Conservation (phyloP, 1,140 invertebrate genomes). For the Drosophila asahinai region DNA sequence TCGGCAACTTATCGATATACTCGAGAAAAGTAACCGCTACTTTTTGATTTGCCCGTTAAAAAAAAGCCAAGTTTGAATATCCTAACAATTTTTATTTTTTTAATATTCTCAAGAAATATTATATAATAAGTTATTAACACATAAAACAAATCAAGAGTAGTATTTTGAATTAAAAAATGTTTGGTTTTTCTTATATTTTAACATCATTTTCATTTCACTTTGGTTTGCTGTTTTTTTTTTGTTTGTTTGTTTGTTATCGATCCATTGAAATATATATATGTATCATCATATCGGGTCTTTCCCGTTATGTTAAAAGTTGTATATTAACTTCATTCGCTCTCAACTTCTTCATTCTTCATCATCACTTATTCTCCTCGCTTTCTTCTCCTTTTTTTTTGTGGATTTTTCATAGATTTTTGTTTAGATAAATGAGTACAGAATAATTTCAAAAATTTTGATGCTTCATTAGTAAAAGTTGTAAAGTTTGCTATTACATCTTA, state of each 20-base stretch:
- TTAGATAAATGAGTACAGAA: slow-evolving; percentile 73
- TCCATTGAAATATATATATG: slow-evolving; percentile 82
- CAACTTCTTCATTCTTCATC: slow-evolving; percentile 2
- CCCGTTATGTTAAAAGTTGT: slow-evolving; percentile 66
- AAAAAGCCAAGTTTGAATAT: slow-evolving; percentile 59
- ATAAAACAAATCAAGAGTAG: slow-evolving; percentile 83
- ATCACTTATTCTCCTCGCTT: slow-evolving; percentile 23
- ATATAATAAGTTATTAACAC: slow-evolving; percentile 83
- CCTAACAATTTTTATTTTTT: slow-evolving; percentile 75
- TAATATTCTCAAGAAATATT: slow-evolving; percentile 82
- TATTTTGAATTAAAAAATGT: slow-evolving; percentile 81
- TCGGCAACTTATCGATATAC: not conserved
- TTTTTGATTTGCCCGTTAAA: not conserved
- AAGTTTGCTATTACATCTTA: slow-evolving; percentile 64
- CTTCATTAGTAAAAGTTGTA: slow-evolving; percentile 79
- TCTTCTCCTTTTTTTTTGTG: slow-evolving; percentile 20
- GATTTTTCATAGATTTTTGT: slow-evolving; percentile 37
- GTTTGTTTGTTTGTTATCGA: slow-evolving; percentile 58
- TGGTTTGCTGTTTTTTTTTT: slow-evolving; percentile 57
- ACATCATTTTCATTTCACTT: slow-evolving; percentile 66
- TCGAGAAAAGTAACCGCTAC: not conserved
- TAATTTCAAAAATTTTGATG: slow-evolving; percentile 80
- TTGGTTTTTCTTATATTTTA: slow-evolving; percentile 70
- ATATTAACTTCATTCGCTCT: slow-evolving; percentile 46
- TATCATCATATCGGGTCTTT: slow-evolving; percentile 40